Conservation (phyloP, 2,888 invertebrate genomes). For the Tetropium fuscum region DNA sequence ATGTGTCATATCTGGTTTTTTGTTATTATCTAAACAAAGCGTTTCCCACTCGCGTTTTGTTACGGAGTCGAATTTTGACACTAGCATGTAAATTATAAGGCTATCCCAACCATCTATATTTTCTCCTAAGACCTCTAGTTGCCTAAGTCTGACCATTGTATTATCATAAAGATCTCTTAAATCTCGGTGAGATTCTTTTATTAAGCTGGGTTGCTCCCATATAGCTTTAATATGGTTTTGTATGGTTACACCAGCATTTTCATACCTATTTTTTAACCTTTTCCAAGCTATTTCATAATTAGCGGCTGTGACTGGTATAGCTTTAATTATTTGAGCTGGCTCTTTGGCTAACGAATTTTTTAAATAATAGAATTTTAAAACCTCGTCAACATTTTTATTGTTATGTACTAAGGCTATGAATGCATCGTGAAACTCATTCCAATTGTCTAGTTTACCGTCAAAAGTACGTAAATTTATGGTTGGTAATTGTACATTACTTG, state of each 20-base stretch:
- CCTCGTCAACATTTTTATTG: not conserved
- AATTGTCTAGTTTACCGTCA: not conserved
- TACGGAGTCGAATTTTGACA: not conserved
- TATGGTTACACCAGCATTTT: not conserved
- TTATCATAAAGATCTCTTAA: not conserved
- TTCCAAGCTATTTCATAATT: constrained; percentile 3
- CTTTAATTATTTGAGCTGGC: not conserved
- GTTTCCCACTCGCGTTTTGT: not conserved
- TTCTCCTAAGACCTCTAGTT: not conserved
- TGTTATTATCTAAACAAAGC: too few relatives aligned
- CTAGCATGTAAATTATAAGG: not conserved
- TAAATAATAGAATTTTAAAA: not conserved
- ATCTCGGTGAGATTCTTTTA: constrained; percentile 1
- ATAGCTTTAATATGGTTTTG: not conserved
- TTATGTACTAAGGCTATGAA: not conserved
- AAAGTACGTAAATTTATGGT: not conserved
- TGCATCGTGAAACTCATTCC: not conserved
- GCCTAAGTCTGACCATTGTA: not conserved
- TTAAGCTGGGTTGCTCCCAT: not conserved
- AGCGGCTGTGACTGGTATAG: not conserved
- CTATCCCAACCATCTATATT: not conserved
- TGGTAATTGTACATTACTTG: not conserved
- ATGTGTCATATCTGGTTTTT: too few relatives aligned
- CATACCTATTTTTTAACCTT: not conserved
- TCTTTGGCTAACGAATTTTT: not conserved